Evolutionary conservation across 2,113 vertebrate species (phyloP).

Genomic region (Excalfactoria chinensis): DNA sequence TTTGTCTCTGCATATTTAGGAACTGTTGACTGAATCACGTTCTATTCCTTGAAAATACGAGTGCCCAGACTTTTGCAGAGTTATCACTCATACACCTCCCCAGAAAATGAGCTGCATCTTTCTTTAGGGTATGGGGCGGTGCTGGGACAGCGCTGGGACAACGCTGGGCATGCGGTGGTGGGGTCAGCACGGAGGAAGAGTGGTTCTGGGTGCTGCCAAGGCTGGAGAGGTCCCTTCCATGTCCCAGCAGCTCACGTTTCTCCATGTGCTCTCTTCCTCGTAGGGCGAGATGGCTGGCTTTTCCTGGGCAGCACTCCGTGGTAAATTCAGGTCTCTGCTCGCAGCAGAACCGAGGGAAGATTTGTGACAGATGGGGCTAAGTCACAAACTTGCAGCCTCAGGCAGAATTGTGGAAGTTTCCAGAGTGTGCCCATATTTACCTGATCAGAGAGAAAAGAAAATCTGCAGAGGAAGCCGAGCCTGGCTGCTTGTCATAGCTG

Average conservation of each 20-base stretch:
- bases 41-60: background rate
- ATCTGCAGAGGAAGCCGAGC: conserved; percentile 91
- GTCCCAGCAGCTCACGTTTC: conserved; percentile 41
- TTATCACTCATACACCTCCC: background rate
- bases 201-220: background rate
- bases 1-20: background rate
- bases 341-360: conserved; percentile 88
- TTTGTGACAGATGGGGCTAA: conserved; percentile 96
- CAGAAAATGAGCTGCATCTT: background rate
- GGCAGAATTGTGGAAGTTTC: conserved; percentile 93
- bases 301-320: conserved; percentile 88
- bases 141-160: background rate
- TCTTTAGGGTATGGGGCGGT: background rate
- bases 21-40: background rate
- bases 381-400: conserved; percentile 95
- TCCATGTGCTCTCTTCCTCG: conserved; percentile 53
- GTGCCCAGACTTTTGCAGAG: background rate
- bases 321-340: conserved; percentile 88
- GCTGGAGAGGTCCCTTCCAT: background rate
- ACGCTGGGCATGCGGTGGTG: background rate
- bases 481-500: conserved; percentile 96
- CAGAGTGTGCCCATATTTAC: conserved; percentile 95
- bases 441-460: conserved; percentile 93
- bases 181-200: background rate
- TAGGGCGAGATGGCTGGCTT: conserved; percentile 87